Conservation (phyloP, 2,113 vertebrate genomes). For the Chascanopsetta lugubris region DNA sequence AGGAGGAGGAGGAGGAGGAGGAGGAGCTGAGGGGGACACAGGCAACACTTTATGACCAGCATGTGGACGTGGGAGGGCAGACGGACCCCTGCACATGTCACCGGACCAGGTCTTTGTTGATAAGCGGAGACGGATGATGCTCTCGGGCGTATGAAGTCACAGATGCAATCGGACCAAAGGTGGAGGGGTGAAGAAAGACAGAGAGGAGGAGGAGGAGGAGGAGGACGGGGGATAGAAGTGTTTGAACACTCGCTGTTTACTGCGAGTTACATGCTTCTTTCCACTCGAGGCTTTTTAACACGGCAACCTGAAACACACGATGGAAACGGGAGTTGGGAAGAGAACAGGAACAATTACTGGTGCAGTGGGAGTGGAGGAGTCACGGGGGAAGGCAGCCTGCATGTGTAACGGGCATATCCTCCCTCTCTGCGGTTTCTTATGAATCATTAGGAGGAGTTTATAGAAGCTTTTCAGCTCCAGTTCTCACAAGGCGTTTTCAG, state of each 20-base stretch:
- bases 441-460: conserved; percentile 58
- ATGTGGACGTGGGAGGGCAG: conserved; percentile 17
- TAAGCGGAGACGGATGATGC: conserved; percentile 56
- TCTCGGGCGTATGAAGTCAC: conserved; percentile 14
- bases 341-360: conserved; percentile 53
- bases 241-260: conserved; percentile 49
- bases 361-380: conserved; percentile 42
- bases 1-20: conserved; percentile 31
- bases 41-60: conserved; percentile 28
- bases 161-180: conserved; percentile 54
- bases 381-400: conserved; percentile 48
- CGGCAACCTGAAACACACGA: conserved; percentile 57
- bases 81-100: conserved; percentile 31
- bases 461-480: conserved; percentile 24
- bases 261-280: conserved; percentile 58
- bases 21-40: conserved; percentile 5
- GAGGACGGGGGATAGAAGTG: conserved; percentile 40
- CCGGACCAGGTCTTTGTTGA: conserved; percentile 55
- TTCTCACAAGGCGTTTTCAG: conserved; percentile 19
- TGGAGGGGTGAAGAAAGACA: conserved; percentile 13
- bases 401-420: conserved; percentile 46
- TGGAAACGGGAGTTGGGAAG: conserved; percentile 52
- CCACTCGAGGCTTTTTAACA: conserved; percentile 42
- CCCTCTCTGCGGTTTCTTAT: conserved; percentile 48
- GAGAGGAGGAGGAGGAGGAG: background rate